These are phyloP conservation scores for Beris morrisii DNA, from an alignment of 2,888 invertebrate genomes.

Conservation along the genomic window DNA sequence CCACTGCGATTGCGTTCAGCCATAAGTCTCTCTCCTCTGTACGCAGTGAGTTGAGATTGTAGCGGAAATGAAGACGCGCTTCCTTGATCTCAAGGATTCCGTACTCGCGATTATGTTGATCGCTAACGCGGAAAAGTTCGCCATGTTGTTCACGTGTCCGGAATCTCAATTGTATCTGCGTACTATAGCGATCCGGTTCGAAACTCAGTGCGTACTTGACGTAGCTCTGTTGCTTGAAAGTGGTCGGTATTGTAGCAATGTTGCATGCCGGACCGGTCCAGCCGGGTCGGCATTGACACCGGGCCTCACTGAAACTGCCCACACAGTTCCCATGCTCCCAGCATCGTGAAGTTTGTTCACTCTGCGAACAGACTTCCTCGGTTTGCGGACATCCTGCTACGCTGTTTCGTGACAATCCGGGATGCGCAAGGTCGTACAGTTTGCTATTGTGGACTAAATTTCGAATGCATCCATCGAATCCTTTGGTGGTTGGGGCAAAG, in stretches of 20 bases:
- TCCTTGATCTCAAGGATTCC: conserved; percentile 91
- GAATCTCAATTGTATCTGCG: conserved; percentile 90
- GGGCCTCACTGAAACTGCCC: conserved; percentile 83
- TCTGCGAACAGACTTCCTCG: conserved; percentile 87
- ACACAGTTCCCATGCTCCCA: conserved; percentile 95
- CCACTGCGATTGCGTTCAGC: conserved; percentile 86
- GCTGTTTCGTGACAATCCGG: conserved; percentile 84
- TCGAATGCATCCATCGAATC: conserved; percentile 94
- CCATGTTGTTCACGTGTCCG: conserved; percentile 91
- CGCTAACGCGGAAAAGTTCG: conserved; percentile 89
- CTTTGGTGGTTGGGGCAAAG: conserved; percentile 84
- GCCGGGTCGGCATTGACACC: conserved; percentile 93
- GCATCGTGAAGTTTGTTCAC: conserved; percentile 81
- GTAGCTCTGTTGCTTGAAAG: conserved; percentile 91
- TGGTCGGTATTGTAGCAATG: conserved; percentile 83
- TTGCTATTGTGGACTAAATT: conserved; percentile 95
- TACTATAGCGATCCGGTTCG: conserved; percentile 89
- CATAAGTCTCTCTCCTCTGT: conserved; percentile 90
- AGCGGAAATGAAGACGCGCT: conserved; percentile 85
- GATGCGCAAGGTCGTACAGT: conserved; percentile 92
- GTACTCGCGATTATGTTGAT: conserved; percentile 92
- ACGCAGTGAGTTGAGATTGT: conserved; percentile 86
- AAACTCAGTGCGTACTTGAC: conserved; percentile 96
- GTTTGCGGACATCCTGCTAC: conserved; percentile 91
- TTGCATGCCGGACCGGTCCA: conserved; percentile 91